phyloP scores from a whole-genome alignment of 1,140 invertebrate genomes.

The Temnothorax nylanderi region DNA sequence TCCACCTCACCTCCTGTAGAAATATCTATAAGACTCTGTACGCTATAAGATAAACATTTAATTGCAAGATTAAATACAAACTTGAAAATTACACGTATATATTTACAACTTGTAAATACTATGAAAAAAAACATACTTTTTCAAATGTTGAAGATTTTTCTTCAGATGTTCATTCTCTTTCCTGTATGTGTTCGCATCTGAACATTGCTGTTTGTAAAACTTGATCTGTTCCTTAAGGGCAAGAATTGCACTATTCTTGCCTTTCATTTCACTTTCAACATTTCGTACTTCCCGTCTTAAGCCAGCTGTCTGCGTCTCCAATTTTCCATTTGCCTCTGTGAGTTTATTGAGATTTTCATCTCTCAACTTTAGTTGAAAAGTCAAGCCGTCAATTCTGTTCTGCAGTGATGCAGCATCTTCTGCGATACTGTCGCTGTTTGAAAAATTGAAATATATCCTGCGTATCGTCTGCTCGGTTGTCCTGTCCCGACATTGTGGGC shows the following conservation, averaged over 20 bases:
- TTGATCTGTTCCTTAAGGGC: slow-evolving; percentile 86
- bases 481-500: slow-evolving; percentile 90
- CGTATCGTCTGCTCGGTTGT: slow-evolving; percentile 87
- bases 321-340: slow-evolving; percentile 70
- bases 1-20: slow-evolving; percentile 85
- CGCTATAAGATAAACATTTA: slow-evolving; percentile 80
- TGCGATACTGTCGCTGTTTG: slow-evolving; percentile 84
- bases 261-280: slow-evolving; percentile 83
- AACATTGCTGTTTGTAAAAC: slow-evolving; percentile 83
- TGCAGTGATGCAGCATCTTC: slow-evolving; percentile 80
- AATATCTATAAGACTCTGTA: slow-evolving; percentile 86
- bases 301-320: slow-evolving; percentile 77
- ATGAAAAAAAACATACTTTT: slow-evolving; percentile 69
- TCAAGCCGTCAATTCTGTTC: slow-evolving; percentile 83
- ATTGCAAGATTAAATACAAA: not conserved
- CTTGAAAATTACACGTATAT: not conserved
- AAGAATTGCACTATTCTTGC: slow-evolving; percentile 82
- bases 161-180: slow-evolving; percentile 86
- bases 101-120: not conserved
- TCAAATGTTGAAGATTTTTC: slow-evolving; percentile 84
- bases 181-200: slow-evolving; percentile 82
- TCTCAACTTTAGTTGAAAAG: slow-evolving; percentile 82
- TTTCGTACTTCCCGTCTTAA: slow-evolving; percentile 83
- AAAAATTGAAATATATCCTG: slow-evolving; percentile 88
- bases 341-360: slow-evolving; percentile 81